These are phyloP conservation scores for Drosophila parthenogenetica DNA, from an alignment of 2,888 invertebrate genomes.

Conservation along the genomic window DNA sequence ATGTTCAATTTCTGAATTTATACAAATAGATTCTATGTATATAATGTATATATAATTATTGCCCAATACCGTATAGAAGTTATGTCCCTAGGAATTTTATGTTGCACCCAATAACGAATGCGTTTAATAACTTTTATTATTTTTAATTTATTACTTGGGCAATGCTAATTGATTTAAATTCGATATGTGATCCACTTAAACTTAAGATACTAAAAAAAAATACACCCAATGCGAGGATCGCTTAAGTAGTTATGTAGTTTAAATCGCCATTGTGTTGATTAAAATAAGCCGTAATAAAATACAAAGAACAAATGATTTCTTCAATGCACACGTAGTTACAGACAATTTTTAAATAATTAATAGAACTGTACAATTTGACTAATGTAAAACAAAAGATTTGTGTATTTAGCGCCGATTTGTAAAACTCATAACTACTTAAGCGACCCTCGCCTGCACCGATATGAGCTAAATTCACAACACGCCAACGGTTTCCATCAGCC, in stretches of 20 bases:
- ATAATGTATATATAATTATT: conserved; percentile 37
- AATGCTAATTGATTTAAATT: conserved; percentile 82
- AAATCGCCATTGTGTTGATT: too few species aligned
- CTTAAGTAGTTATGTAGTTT: conserved; percentile 4
- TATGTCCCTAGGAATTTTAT: background rate
- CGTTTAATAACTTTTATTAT: conserved; percentile 19
- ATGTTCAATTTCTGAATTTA: conserved; percentile 46
- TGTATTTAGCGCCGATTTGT: too few species aligned
- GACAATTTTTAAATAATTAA: too few species aligned
- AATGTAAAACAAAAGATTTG: too few species aligned
- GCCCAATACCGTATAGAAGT: conserved; percentile 29
- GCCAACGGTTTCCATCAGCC: conserved; percentile 3
- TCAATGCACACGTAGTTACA: too few species aligned
- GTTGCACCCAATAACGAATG: conserved; percentile 13
- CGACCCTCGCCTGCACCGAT: conserved; percentile 55
- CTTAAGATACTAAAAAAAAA: conserved; percentile 38
- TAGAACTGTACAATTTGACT: conserved; percentile 8
- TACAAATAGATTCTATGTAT: conserved; percentile 35
- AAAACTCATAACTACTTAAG: background rate
- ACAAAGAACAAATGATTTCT: too few species aligned
- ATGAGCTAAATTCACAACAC: conserved; percentile 54
- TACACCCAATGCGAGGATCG: conserved; percentile 35
- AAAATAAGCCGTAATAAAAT: too few species aligned
- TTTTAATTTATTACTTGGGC: conserved; percentile 42
- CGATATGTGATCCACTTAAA: conserved; percentile 81